Conservation (phyloP, 2,888 invertebrate genomes). For the Ochropleura plecta region DNA sequence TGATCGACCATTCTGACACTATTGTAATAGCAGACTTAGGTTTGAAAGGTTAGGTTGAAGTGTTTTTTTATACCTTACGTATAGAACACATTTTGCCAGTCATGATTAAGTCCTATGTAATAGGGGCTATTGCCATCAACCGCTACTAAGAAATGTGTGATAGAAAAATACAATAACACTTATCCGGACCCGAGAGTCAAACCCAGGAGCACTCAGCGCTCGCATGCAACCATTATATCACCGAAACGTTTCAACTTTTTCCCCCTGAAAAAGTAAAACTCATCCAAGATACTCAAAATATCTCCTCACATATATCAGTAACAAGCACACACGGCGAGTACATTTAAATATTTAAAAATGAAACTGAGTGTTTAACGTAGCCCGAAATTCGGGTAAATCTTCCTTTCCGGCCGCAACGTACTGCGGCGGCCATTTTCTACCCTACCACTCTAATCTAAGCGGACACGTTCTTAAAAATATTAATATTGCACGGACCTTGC, state of each 20-base stretch:
- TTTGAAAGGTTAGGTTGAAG: no score
- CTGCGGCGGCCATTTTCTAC: slow-evolving; percentile 65
- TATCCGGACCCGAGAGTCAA: no score
- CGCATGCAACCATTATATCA: neutral
- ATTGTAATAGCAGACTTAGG: no score
- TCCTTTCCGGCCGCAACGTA: slow-evolving; percentile 83
- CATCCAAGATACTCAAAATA: slow-evolving; percentile 46
- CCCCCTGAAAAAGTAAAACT: slow-evolving; percentile 20
- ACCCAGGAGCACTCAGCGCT: no score
- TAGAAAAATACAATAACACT: no score
- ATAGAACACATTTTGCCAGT: no score
- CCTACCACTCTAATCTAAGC: slow-evolving; percentile 76
- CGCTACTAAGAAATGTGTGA: no score
- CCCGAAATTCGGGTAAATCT: slow-evolving; percentile 81
- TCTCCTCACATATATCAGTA: slow-evolving; percentile 29
- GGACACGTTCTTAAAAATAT: slow-evolving; percentile 74
- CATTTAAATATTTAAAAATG: slow-evolving; percentile 77
- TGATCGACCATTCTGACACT: no score
- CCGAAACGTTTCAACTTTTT: slow-evolving; percentile 14
- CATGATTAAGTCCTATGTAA: no score
- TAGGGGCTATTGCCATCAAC: no score
- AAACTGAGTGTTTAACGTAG: slow-evolving; percentile 76
- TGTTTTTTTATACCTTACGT: no score
- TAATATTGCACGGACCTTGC: slow-evolving; percentile 69
- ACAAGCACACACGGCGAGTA: slow-evolving; percentile 53